Evolutionary conservation across 2,888 invertebrate species (phyloP).

Genomic region (Pollenia labialis): DNA sequence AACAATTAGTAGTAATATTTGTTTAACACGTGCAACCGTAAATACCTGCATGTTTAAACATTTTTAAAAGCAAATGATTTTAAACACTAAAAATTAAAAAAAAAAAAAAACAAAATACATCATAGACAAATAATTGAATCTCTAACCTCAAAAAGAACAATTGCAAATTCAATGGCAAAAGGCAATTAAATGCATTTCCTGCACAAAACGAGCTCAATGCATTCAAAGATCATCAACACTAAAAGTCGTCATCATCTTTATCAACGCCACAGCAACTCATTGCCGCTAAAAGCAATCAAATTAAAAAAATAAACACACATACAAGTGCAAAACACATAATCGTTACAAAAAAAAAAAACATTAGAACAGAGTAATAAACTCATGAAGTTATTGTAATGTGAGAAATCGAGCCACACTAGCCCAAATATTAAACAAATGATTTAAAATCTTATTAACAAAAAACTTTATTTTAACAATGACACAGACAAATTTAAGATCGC

Average conservation of each 20-base stretch:
- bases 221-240: conserved; percentile 47
- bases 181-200: conserved; percentile 70
- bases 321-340: not conserved
- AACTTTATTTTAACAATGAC: no score
- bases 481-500: no score
- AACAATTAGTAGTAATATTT: conserved; percentile 69
- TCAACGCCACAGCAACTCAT: not conserved
- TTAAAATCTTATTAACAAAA: not conserved
- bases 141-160: conserved; percentile 36
- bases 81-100: conserved; percentile 12
- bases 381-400: conserved; percentile 16
- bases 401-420: not conserved
- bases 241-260: conserved; percentile 25
- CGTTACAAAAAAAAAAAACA: not conserved
- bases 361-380: conserved; percentile 46
- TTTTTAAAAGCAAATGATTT: conserved; percentile 57
- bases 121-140: conserved; percentile 37
- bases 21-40: conserved; percentile 66
- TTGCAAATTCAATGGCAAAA: conserved; percentile 53
- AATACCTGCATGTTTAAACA: conserved; percentile 57
- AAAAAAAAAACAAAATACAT: not conserved
- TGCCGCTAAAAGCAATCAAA: conserved; percentile 5
- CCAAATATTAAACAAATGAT: not conserved
- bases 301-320: not conserved
- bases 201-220: conserved; percentile 61